Evolutionary conservation across 2,113 vertebrate species (phyloP).

Genomic region (Aleadryas rufinucha): DNA sequence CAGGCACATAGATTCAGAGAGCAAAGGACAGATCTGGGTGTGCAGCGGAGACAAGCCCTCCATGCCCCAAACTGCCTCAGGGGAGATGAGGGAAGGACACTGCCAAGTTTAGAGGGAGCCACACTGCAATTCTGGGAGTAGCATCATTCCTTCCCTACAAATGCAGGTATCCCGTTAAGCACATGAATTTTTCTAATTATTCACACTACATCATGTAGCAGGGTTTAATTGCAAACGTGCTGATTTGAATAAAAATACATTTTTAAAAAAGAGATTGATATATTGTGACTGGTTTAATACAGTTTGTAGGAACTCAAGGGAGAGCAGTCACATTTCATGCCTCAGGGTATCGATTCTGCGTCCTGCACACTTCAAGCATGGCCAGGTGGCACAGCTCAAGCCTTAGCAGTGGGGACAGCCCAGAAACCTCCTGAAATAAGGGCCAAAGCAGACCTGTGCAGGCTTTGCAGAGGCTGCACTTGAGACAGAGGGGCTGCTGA

Average conservation of each 20-base stretch:
- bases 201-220: not conserved
- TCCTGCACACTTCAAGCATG: not conserved
- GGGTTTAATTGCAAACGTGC: slow-evolving; percentile 3
- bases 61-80: fast-evolving
- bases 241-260: not conserved
- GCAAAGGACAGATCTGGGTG: not conserved
- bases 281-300: not conserved
- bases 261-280: not conserved
- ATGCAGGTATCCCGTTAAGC: not conserved
- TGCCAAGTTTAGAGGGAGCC: not conserved
- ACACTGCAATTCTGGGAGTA: not conserved
- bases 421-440: not conserved
- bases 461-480: fast-evolving
- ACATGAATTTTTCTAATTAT: not conserved
- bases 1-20: not conserved
- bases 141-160: not conserved
- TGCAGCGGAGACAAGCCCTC: not conserved
- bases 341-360: not conserved
- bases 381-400: not conserved
- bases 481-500: not conserved
- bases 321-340: not conserved
- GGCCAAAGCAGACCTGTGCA: not conserved
- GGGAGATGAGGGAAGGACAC: not conserved
- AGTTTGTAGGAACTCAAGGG: not conserved
- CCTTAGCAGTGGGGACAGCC: not conserved